Base-by-base conservation (phyloP, 1,140 invertebrate species). In the Drosophila saltans region DNA sequence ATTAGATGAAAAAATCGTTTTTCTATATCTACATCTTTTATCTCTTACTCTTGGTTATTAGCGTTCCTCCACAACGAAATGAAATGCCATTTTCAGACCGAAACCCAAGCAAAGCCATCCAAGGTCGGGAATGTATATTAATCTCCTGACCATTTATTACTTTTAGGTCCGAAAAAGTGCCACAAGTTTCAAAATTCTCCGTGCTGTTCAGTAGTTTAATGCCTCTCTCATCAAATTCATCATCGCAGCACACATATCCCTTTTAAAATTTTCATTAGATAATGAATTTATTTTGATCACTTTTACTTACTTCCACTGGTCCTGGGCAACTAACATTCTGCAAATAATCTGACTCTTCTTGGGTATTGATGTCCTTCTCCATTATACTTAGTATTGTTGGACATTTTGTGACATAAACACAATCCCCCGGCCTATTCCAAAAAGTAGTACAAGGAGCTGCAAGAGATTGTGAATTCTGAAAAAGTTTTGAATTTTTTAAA, bases 31-130 rank as follows among this genome's bases (percentile, higher is more conserved):
- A 30, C 4, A 36, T 36, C 3, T 36, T 6, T 11, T 56, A 10
- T 8, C 21, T 40, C 74, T 64, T 64, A 76, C 74, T 69, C 8
- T 72, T 21, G 1, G 65, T 55, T 21, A 76, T 76, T 0, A 76
- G 65, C 0, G 69, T 64, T 11, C 74, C 74, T 3, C 36, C 65
- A 39, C 74, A 76, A 1, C 4, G 28, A 36, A 36, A 30, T 30
- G 28, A 30, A 30, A 4, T 30, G 2, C 4, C 28, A 30, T 0
- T 55, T 1, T 2, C 11, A 16, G 58, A 43, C 24, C 21, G 43
- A 0, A 67, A 7, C 0, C 11, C 28, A 1, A 75, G 28, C 52
- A 75, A 26, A 0, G 55, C 69, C 59, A 75, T 59, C 73, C 73
- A 75, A 8, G 73, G 69, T 28, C 73, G 40, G 2, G 69, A 45